Percentiles rank a stretch among this genome's conserved stretches.
phyloP scores from a whole-genome alignment of 2,888 invertebrate species.

The Catocala sponsa region DNA sequence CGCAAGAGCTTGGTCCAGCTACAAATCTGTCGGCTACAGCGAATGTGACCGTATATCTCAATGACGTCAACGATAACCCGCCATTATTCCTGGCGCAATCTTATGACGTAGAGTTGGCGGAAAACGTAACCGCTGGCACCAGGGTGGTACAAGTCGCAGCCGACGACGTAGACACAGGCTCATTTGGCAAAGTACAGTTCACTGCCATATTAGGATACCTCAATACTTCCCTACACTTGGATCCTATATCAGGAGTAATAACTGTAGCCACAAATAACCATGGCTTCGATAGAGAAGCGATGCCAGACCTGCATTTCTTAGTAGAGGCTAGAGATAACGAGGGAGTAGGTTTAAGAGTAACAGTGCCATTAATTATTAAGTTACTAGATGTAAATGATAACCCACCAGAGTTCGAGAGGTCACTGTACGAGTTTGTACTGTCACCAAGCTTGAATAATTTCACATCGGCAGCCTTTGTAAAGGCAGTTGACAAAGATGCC shows the following conservation, averaged over 20 bases:
- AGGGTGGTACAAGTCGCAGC: constrained; percentile 93
- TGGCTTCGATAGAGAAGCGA: constrained; percentile 94
- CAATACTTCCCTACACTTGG: constrained; percentile 93
- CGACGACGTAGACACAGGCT: constrained; percentile 93
- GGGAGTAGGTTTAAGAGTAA: constrained; percentile 93
- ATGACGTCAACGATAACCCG: constrained; percentile 96
- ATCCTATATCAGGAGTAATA: constrained; percentile 93
- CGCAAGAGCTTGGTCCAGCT: constrained; percentile 93
- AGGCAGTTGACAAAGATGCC: constrained; percentile 94
- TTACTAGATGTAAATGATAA: constrained; percentile 95
- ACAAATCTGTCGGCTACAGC: constrained; percentile 92
- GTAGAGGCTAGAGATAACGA: constrained; percentile 96
- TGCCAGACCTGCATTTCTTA: constrained; percentile 92
- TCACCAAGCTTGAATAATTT: constrained; percentile 92
- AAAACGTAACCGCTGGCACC: constrained; percentile 93
- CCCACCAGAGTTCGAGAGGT: constrained; percentile 93
- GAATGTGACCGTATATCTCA: constrained; percentile 93
- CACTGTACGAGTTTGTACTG: constrained; percentile 93
- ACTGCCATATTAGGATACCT: constrained; percentile 93
- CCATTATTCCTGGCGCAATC: constrained; percentile 92
- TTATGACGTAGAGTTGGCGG: constrained; percentile 93
- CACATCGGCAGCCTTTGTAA: constrained; percentile 92
- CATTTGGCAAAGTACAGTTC: constrained; percentile 93
- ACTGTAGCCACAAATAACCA: constrained; percentile 92
- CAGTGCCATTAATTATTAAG: constrained; percentile 92